Base-by-base conservation (phyloP, 2,113 vertebrate species). In the Nansenia antarctica region DNA sequence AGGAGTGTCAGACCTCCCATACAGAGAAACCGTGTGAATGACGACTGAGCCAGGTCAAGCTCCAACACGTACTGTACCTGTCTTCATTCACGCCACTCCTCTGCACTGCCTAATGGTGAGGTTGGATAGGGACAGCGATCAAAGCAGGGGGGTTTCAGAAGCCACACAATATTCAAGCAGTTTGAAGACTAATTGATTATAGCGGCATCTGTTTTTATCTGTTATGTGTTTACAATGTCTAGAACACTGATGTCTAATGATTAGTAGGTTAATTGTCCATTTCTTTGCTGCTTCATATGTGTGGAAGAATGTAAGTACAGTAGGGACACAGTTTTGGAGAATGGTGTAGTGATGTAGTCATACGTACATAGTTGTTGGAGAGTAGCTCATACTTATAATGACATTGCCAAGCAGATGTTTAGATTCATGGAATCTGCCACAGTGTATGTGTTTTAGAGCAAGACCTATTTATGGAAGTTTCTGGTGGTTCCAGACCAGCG, bases 21-120 rank as follows among this genome's bases (percentile, higher is more conserved):
- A n/a, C n/a, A n/a, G 76, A n/a, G 76, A 63, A 55, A 69, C 82
- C 74, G 20, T 67, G 74, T 80, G 58, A 68, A 72, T 67, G 82
- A 76, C 31, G 82, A 76, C 70, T 52, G n/a, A 49, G n/a, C 7
- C 34, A 2, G 79, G 82, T 91, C 91, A 85, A 78, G 90, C 87
- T 79, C 69, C 62, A 66, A 85, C 90, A 85, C 37, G 91, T 86
- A n/a, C 81, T 42, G 31, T 63, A 54, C 29, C 55, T 68, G 69
- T 70, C 77, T 78, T 85, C 79, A 81, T 75, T 0, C 71, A 65
- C 65, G 73, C 72, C 83, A 80, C 62, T 74, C 70, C 39, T 63
- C 27, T 11, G 5, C 45, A 20, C 18, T n/a, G 18, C 18, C 45
- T 49, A n/a, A 5, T 35, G 42, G 63, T 70, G 66, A 42, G 45